Base-by-base conservation (phyloP, 2,888 invertebrate species). In the Chrysina gloriosa region DNA sequence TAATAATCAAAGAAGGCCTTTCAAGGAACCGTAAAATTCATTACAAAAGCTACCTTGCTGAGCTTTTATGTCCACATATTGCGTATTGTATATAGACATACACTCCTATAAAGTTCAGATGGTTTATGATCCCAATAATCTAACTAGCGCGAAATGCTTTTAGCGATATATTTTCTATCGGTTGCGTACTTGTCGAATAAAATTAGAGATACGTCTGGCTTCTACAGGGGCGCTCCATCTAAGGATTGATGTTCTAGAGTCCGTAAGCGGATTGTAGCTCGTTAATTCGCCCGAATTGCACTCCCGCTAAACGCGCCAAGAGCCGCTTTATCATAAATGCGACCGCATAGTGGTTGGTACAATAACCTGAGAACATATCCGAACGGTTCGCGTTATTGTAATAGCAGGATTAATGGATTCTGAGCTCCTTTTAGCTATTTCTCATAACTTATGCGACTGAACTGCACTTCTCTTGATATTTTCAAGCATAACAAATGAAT, bases 181-280 rank as follows among this genome's bases (percentile, higher is more conserved):
- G 52, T 19, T 52, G 52, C 52, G 7, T 19, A 31, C 31, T 29
- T 52, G 52, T 52, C 52, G 31, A 52, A 52, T 52, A 52, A 52
- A 52, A 52, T 52, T 52, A 52, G 52, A 52, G 52, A 52, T 52
- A 52, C 16, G 52, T 52, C 52, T 52, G 52, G 31, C 31, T 31
- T 52, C 52, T 29, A 52, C 31, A 31, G 52, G 52, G 52, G 52
- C 52, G 52, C 52, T 31, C 52, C 52, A 52, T 31, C 52, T 31
- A 52, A 52, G 52, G 52, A 14, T 52, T 52, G 52, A 52, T 52
- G 11, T 21, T 11, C 48, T 9, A 31, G 9, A 29, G 52, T 31
- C 29, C 31, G 52, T 52, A 52, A 52, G 52, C 11, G 52, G 52
- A 52, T 52, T 31, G 52, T 27, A 6, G 52, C 31, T 52, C 52